phyloP scores from a whole-genome alignment of 92 coral and sea anemone genomes.

The Epizoanthus stellaris region DNA sequence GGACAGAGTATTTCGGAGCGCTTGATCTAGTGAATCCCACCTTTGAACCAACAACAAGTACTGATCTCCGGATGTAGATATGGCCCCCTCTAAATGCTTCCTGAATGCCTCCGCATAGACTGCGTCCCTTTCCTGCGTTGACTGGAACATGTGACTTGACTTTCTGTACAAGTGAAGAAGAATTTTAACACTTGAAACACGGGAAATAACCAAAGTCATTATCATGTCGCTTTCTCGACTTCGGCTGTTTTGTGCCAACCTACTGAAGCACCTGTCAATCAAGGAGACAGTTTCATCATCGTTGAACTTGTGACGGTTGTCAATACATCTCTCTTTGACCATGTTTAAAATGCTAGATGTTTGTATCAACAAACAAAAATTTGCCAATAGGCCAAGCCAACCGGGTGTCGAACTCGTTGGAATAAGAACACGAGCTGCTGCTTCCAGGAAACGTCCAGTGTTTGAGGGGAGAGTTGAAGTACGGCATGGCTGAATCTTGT shows the following conservation, averaged over 20 bases:
- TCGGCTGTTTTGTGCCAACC: background rate
- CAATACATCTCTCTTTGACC: conserved; percentile 9
- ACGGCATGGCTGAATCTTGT: background rate
- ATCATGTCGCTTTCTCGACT: background rate
- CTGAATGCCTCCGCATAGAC: background rate
- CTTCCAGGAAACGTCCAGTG: conserved; percentile 17
- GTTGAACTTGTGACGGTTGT: background rate
- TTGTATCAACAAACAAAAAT: conserved; percentile 9
- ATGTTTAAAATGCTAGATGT: background rate
- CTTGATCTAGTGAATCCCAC: background rate
- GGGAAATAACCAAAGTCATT: conserved; percentile 8
- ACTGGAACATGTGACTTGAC: background rate
- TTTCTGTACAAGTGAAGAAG: background rate
- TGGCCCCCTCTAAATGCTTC: background rate
- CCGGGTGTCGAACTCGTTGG: conserved; percentile 24
- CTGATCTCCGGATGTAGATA: background rate
- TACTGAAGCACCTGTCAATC: background rate
- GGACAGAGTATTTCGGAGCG: background rate
- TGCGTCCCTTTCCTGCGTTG: background rate
- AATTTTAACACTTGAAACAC: background rate
- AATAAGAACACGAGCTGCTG: conserved; percentile 27
- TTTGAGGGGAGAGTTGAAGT: conserved; percentile 12
- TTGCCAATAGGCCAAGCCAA: conserved; percentile 7
- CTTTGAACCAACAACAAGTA: background rate
- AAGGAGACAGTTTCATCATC: background rate